A percentile compares a stretch with the other conserved stretches of the same genome.
phyloP scores from a whole-genome alignment of 2,113 vertebrate genomes.

The Microcebus lehilahytsara region DNA sequence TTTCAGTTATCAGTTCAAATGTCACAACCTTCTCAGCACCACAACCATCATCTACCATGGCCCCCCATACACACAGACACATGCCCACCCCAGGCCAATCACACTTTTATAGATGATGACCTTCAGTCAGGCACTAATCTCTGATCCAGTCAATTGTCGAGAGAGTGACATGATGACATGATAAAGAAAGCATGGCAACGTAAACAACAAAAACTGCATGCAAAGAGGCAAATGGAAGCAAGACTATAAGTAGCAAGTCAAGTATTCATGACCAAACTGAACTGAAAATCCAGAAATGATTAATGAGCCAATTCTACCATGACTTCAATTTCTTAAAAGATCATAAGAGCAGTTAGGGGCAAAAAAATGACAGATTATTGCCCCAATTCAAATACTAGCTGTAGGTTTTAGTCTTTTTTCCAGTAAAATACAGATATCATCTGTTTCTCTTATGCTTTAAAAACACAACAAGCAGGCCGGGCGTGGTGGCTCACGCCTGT shows the following conservation, averaged over 20 bases:
- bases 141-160: conserved; percentile 36
- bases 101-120: neutral
- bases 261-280: neutral
- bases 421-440: neutral
- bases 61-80: neutral
- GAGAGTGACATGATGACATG: neutral
- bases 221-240: neutral
- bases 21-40: neutral
- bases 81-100: neutral
- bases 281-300: conserved; percentile 42
- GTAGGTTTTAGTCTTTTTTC: neutral
- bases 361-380: neutral
- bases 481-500: too few species aligned
- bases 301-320: neutral
- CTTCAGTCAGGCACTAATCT: conserved; percentile 13
- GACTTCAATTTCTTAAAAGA: neutral
- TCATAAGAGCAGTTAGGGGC: neutral
- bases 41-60: neutral
- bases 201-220: neutral
- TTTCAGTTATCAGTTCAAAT: neutral
- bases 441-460: neutral
- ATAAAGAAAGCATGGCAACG: neutral
- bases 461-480: neutral
- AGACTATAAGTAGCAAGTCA: neutral
- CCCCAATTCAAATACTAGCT: conserved; percentile 6